These are phyloP conservation scores for Ceratina australensis DNA, from an alignment of 1,140 invertebrate species.

Conservation along the genomic window DNA sequence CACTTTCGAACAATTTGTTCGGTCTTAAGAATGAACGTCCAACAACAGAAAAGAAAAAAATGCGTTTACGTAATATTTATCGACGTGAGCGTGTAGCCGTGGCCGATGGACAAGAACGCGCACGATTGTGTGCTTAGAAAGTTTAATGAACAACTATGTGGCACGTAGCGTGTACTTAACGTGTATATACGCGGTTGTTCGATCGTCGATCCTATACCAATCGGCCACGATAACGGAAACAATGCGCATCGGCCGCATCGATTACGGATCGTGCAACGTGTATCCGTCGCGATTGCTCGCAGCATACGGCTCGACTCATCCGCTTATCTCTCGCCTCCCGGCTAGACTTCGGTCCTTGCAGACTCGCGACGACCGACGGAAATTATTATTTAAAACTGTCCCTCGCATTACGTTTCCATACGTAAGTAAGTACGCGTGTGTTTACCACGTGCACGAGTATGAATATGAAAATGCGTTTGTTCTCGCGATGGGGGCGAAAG, in stretches of 20 bases:
- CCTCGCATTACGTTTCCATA: not conserved
- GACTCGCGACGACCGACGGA: not conserved
- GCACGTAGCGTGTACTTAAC: conserved; percentile 36
- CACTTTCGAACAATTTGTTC: not conserved
- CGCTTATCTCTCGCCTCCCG: conserved; percentile 49
- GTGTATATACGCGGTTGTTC: conserved; percentile 49
- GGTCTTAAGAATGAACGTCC: not conserved
- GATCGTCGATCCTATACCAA: conserved; percentile 57
- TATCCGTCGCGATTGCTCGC: conserved; percentile 29
- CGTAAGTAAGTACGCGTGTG: too few species aligned
- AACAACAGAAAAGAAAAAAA: not conserved
- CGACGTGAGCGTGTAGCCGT: conserved; percentile 24
- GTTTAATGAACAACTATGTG: conserved; percentile 11
- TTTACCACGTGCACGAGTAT: not conserved
- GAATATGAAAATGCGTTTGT: not conserved
- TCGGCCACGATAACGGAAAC: conserved; percentile 69
- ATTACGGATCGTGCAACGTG: not conserved
- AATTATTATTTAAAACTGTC: too few species aligned
- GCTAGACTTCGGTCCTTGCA: too few species aligned
- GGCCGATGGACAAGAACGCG: not conserved
- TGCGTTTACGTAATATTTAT: conserved; percentile 31
- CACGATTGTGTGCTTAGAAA: conserved; percentile 65
- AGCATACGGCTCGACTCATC: conserved; percentile 14
- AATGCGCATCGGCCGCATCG: conserved; percentile 61
- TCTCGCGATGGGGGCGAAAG: too few species aligned